phyloP scores from a whole-genome alignment of 1,140 invertebrate species.

The Mizuhopecten yessoensis region DNA sequence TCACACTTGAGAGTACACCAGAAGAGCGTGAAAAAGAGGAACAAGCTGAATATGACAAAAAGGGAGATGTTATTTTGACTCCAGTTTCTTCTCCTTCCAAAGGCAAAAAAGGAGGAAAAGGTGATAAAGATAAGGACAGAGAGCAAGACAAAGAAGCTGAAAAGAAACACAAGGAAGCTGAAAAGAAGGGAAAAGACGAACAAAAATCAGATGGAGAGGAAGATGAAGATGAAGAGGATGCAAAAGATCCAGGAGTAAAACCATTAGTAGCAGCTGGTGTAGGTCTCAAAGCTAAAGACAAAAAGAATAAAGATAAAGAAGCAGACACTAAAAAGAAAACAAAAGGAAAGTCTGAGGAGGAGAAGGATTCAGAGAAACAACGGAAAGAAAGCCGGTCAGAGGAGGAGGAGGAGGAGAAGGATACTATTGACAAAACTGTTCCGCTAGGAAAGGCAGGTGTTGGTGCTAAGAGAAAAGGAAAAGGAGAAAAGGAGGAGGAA shows the following conservation, averaged over 20 bases:
- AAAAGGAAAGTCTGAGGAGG: slow-evolving; percentile 44
- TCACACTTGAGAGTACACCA: slow-evolving; percentile 43
- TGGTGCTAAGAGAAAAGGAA: slow-evolving; percentile 44
- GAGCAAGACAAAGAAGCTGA: slow-evolving; percentile 42
- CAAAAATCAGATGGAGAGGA: slow-evolving; percentile 65
- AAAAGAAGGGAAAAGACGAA: slow-evolving; percentile 25
- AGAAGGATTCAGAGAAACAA: slow-evolving; percentile 47
- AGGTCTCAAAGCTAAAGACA: slow-evolving; percentile 15
- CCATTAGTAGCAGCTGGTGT: slow-evolving; percentile 22
- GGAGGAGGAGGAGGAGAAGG: slow-evolving; percentile 13
- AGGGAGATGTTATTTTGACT: slow-evolving; percentile 10
- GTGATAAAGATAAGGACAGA: background rate
- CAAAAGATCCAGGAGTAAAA: slow-evolving; percentile 9
- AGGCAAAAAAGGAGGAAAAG: slow-evolving; percentile 12
- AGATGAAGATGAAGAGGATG: slow-evolving; percentile 40
- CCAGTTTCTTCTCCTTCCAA: background rate
- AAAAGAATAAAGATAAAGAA: slow-evolving; percentile 47
- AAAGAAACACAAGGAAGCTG: slow-evolving; percentile 47
- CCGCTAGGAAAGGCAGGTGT: background rate
- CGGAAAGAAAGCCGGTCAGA: background rate
- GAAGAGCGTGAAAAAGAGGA: slow-evolving; percentile 49
- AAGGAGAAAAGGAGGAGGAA: slow-evolving; percentile 43
- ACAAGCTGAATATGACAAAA: slow-evolving; percentile 46
- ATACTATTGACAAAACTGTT: slow-evolving; percentile 5
- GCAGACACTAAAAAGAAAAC: slow-evolving; percentile 36